Conservation (phyloP, 2,888 invertebrate species). For the Hofmannophila pseudospretella region DNA sequence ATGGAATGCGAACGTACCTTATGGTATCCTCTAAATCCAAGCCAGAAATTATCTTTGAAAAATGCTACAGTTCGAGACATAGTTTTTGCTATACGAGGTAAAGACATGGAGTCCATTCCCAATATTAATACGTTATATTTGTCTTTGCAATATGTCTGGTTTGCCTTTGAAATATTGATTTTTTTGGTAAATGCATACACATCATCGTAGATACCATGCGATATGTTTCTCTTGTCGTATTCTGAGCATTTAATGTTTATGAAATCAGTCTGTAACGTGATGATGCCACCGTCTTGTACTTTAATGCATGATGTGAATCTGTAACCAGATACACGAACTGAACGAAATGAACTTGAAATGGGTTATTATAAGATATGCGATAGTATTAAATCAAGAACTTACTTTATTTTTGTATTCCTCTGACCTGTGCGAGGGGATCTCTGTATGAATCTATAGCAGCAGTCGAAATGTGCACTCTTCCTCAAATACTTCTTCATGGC, state of each 20-base stretch:
- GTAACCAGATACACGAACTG: constrained; percentile 21
- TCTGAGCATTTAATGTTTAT: constrained; percentile 53
- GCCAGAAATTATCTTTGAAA: constrained; percentile 82
- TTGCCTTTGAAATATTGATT: constrained; percentile 41
- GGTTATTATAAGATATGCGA: not conserved
- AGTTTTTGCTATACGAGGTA: constrained; percentile 85
- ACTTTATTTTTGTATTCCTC: constrained; percentile 26
- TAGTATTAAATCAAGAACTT: constrained; percentile 16
- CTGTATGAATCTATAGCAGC: constrained; percentile 49
- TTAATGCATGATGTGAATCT: constrained; percentile 48
- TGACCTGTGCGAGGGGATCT: constrained; percentile 18
- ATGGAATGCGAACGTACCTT: too few species aligned
- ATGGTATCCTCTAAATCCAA: constrained; percentile 85
- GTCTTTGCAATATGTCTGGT: constrained; percentile 19
- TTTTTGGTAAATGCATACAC: constrained; percentile 66
- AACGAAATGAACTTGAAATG: too few species aligned
- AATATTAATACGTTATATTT: constrained; percentile 82
- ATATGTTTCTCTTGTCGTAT: constrained; percentile 32
- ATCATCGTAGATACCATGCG: constrained; percentile 48
- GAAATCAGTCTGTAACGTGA: constrained; percentile 49
- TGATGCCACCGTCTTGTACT: constrained; percentile 32
- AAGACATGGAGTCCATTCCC: constrained; percentile 91
- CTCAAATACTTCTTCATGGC: constrained; percentile 37
- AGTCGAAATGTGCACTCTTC: constrained; percentile 33
- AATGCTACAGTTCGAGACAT: constrained; percentile 85